phyloP scores from a whole-genome alignment of 2,797 vertebrate species.

The Melanotaenia maccullochi region DNA sequence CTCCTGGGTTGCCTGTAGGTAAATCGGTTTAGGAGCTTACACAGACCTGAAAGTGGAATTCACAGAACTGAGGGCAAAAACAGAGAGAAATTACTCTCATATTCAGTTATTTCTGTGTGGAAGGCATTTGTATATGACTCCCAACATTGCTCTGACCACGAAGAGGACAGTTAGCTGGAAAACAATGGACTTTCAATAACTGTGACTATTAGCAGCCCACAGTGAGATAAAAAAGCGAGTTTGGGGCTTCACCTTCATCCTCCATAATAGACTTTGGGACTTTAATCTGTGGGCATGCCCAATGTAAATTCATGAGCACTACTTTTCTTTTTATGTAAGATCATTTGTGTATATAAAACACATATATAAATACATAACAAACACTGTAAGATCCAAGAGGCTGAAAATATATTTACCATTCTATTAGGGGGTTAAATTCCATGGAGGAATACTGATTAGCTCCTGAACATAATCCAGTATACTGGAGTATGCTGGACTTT shows the following conservation, averaged over 20 bases:
- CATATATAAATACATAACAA: conserved; percentile 82
- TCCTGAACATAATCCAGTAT: conserved; percentile 47
- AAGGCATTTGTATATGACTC: conserved; percentile 56
- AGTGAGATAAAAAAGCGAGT: conserved; percentile 39
- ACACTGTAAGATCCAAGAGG: conserved; percentile 69
- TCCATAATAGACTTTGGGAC: conserved; percentile 69
- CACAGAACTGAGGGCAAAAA: conserved; percentile 42
- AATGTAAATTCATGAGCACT: conserved; percentile 79
- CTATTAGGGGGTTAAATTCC: conserved; percentile 46
- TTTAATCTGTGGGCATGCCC: conserved; percentile 79
- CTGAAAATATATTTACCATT: conserved; percentile 83
- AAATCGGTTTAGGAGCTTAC: conserved; percentile 58
- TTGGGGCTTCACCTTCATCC: conserved; percentile 66
- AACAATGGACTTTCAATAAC: conserved; percentile 25
- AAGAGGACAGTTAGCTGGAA: conserved; percentile 14
- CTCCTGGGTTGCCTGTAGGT: conserved; percentile 33
- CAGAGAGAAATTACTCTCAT: conserved; percentile 41
- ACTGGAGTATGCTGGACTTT: conserved; percentile 52
- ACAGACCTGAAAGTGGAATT: conserved; percentile 56
- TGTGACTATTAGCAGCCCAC: conserved; percentile 12
- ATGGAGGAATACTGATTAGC: conserved; percentile 53
- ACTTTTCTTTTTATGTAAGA: conserved; percentile 79
- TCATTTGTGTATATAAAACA: conserved; percentile 79
- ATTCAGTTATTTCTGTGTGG: conserved; percentile 54
- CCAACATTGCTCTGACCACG: conserved; percentile 75